Percentiles rank a stretch among this genome's conserved stretches.
Conservation (phyloP, 2,888 invertebrate genomes). For the Chloromyia formosa region DNA sequence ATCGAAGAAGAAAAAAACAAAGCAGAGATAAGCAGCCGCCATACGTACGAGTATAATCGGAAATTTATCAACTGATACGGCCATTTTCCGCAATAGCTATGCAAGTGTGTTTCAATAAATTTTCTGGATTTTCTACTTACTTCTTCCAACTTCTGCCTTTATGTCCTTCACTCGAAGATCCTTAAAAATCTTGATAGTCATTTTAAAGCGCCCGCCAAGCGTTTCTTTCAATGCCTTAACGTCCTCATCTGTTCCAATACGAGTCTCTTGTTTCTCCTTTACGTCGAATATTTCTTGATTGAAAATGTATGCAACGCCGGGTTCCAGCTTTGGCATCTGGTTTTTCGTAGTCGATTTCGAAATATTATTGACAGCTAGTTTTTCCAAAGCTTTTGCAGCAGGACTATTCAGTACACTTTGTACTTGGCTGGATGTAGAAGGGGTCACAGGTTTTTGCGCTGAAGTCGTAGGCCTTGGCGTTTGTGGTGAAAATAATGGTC, state of each 20-base stretch:
- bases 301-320: conserved; percentile 59
- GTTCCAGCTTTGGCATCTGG: conserved; percentile 52
- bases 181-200: conserved; percentile 55
- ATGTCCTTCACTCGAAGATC: conserved; percentile 57
- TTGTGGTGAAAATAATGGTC: too few species aligned
- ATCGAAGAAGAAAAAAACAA: too few species aligned
- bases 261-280: conserved; percentile 55
- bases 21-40: too few species aligned
- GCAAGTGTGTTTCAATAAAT: too few species aligned
- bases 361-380: too few species aligned
- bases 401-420: neutral
- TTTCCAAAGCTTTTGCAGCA: neutral
- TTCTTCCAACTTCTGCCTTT: conserved; percentile 54
- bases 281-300: conserved; percentile 60
- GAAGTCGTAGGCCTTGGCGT: too few species aligned
- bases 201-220: conserved; percentile 56
- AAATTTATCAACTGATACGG: too few species aligned
- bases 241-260: conserved; percentile 58
- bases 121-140: conserved; percentile 57
- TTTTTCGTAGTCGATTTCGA: too few species aligned
- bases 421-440: neutral
- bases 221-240: conserved; percentile 55
- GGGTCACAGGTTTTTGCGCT: too few species aligned
- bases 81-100: too few species aligned
- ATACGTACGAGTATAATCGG: too few species aligned